Conservation (phyloP, 2,888 invertebrate species). For the Aricia artaxerxes region DNA sequence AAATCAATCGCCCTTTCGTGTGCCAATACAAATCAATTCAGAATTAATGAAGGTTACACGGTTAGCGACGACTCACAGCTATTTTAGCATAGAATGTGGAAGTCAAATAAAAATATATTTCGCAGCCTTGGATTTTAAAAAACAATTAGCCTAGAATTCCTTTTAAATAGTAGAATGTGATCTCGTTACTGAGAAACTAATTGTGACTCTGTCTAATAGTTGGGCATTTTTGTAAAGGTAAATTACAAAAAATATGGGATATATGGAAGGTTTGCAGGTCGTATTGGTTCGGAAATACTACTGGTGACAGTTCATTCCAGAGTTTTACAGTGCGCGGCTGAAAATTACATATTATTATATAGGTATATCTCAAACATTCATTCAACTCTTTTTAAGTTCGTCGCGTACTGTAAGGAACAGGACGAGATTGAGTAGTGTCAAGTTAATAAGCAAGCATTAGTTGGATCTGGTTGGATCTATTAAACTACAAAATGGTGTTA, state of each 20-base stretch:
- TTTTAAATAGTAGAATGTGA: slow-evolving; percentile 4
- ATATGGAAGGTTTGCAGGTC: no score
- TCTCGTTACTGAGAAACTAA: background rate
- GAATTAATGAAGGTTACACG: slow-evolving; percentile 20
- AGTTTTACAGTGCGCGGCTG: no score
- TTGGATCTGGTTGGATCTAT: no score
- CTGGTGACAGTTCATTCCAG: no score
- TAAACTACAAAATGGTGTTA: no score
- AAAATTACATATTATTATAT: no score
- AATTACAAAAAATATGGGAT: background rate
- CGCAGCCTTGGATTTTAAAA: slow-evolving; percentile 8
- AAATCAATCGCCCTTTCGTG: slow-evolving; percentile 24
- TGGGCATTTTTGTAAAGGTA: background rate
- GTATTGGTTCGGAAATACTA: no score
- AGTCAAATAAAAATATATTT: slow-evolving; percentile 1
- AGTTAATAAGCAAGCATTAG: no score
- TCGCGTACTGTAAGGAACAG: no score
- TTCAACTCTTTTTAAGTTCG: no score
- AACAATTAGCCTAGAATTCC: slow-evolving; percentile 25
- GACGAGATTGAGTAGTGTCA: no score
- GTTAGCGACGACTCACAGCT: background rate
- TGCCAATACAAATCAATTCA: slow-evolving; percentile 9
- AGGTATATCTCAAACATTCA: no score
- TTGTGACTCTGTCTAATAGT: background rate
- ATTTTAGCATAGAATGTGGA: slow-evolving; percentile 16